Evolutionary conservation across 2,888 invertebrate genomes (phyloP), one percentile per base, ranked within the genome.

Genomic region (Nyleta sp.): DNA sequence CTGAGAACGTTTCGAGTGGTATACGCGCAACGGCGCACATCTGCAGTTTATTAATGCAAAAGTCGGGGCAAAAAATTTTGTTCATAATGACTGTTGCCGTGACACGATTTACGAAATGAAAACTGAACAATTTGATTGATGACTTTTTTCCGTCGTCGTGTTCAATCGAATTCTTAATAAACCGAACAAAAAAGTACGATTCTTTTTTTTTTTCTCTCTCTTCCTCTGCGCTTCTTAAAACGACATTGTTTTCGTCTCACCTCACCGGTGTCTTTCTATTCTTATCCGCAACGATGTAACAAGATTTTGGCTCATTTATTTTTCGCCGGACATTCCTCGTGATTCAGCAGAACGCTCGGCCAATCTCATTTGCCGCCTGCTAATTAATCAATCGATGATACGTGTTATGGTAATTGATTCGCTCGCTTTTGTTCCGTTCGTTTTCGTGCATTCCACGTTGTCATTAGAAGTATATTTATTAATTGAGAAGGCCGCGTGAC

Each of bases 211-310:
- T n/a, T n/a, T n/a, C n/a, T n/a, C n/a, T n/a, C n/a, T n/a, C n/a
- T n/a, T n/a, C n/a, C n/a, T n/a, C n/a, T 50, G 71, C 57, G 65
- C 70, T 76, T 60, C 70, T 75, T 52, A 59, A 76, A 76, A 57
- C 73, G 76, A 80, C 76, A 80, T 80, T 80, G 77, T 70, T 77
- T 80, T 75, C 67, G 72, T 79, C 75, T 71, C 79, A 72, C 73
- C 73, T 77, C 76, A 68, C 59, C 73, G 40, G 42, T 48, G 72
- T 73, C 68, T 62, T 53, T 68, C 71, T 75, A 75, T 79, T 75
- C 71, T 79, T 74, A 71, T 67, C 60, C 74, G 53, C 65, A 60
- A 72, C 67, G 67, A 46, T 55, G 74, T 79, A 75, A 79, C 71
- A 53, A 75, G 48, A 35, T 71, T 74, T 78, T 48, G 70, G 70